A percentile compares a stretch with the other conserved stretches of the same genome.
These are phyloP conservation scores for Linnaemya tessellans DNA, from an alignment of 2,888 invertebrate species.

Conservation along the genomic window DNA sequence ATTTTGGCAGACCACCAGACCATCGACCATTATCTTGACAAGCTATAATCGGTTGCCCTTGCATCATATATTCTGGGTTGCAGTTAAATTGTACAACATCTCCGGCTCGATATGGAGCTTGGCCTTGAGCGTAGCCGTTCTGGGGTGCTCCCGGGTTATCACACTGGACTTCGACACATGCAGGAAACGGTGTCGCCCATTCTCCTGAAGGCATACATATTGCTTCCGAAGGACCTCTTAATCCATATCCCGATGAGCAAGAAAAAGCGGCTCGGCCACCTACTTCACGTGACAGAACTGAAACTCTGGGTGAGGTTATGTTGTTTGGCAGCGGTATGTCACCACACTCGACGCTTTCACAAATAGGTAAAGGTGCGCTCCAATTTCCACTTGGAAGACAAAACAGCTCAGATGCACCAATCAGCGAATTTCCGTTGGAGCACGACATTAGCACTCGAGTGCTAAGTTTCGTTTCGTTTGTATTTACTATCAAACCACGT, in stretches of 20 bases:
- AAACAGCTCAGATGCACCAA: constrained; percentile 88
- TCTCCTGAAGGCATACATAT: constrained; percentile 90
- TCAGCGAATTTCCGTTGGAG: constrained; percentile 91
- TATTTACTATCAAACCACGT: constrained; percentile 89
- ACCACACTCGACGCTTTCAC: constrained; percentile 93
- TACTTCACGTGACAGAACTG: constrained; percentile 90
- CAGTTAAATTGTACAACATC: constrained; percentile 95
- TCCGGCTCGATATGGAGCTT: constrained; percentile 91
- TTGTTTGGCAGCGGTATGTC: constrained; percentile 86
- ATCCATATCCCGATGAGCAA: constrained; percentile 90
- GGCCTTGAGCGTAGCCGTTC: constrained; percentile 91
- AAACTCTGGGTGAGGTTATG: constrained; percentile 87
- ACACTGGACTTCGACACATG: constrained; percentile 92
- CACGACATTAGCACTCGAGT: constrained; percentile 90
- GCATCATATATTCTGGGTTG: constrained; percentile 94
- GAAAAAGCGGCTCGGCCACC: constrained; percentile 92
- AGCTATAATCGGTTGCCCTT: constrained; percentile 94
- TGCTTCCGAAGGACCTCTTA: constrained; percentile 89
- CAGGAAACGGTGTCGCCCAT: constrained; percentile 91
- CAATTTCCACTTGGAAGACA: constrained; percentile 94
- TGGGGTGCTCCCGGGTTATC: constrained; percentile 89
- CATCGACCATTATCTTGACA: constrained; percentile 94
- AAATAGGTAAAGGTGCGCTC: constrained; percentile 92
- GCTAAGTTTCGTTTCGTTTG: constrained; percentile 89
- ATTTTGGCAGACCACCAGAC: constrained; percentile 93